These are phyloP conservation scores for Eidolon dupreanum DNA, from an alignment of 2,797 vertebrate genomes.

Conservation along the genomic window DNA sequence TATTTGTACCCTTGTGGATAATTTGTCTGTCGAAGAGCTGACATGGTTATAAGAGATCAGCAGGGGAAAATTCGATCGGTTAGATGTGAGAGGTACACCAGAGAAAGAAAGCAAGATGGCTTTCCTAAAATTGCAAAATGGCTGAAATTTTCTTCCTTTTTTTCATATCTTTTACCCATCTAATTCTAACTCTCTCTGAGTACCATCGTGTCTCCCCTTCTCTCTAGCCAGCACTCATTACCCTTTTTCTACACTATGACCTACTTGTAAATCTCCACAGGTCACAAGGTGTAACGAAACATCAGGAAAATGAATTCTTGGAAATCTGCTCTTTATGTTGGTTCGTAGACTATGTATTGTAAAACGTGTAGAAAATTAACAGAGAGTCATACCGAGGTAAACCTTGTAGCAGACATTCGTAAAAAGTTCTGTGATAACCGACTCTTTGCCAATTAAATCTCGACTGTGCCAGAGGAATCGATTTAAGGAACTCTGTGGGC, in stretches of 20 bases:
- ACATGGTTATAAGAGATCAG: slow-evolving; percentile 50
- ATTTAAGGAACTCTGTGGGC: slow-evolving; percentile 33
- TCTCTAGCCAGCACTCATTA: slow-evolving; percentile 12
- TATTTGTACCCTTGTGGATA: slow-evolving; percentile 55
- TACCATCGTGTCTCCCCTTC: background rate
- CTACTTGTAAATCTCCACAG: slow-evolving; percentile 10
- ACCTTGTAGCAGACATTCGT: background rate
- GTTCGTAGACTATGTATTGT: background rate
- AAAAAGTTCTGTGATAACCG: slow-evolving; percentile 21
- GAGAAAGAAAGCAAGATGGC: slow-evolving; percentile 30
- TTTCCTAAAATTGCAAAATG: slow-evolving; percentile 68
- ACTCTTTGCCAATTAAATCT: slow-evolving; percentile 27
- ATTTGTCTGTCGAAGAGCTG: slow-evolving; percentile 60
- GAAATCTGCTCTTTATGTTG: background rate
- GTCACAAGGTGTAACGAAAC: background rate
- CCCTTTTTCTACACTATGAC: slow-evolving; percentile 28
- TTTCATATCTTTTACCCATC: slow-evolving; percentile 35
- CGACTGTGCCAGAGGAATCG: slow-evolving; percentile 32
- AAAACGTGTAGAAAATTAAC: slow-evolving; percentile 33
- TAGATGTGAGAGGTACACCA: slow-evolving; percentile 11
- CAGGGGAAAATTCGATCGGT: slow-evolving; percentile 47
- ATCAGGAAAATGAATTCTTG: slow-evolving; percentile 21
- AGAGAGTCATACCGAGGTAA: slow-evolving; percentile 46
- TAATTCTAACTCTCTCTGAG: slow-evolving; percentile 21
- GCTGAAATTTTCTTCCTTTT: slow-evolving; percentile 35